These are phyloP conservation scores for Coptotermes formosanus DNA, from an alignment of 1,140 invertebrate genomes.

Conservation along the genomic window DNA sequence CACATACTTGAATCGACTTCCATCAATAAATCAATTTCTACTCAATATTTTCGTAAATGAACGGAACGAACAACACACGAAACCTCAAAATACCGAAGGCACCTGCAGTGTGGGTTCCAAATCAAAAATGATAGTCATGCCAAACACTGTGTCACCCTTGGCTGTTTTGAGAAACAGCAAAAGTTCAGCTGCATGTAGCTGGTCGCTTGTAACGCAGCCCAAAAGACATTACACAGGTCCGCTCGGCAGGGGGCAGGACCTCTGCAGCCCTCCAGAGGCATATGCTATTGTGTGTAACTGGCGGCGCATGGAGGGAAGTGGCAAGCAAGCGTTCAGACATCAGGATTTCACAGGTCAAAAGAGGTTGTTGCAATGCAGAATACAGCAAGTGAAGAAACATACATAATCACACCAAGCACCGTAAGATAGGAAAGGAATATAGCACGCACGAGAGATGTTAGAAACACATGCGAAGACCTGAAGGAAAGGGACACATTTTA, in stretches of 20 bases:
- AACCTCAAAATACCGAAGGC: too few species aligned
- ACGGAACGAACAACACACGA: too few species aligned
- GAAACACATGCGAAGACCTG: too few species aligned
- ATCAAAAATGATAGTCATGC: too few species aligned
- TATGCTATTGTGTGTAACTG: neutral
- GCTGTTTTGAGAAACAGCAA: neutral
- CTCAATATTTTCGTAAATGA: too few species aligned
- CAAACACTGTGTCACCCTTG: neutral
- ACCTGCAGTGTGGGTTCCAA: too few species aligned
- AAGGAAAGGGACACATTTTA: too few species aligned
- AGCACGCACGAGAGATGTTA: too few species aligned
- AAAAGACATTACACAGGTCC: slow-evolving; percentile 15
- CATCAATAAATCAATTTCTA: too few species aligned
- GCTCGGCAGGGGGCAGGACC: neutral
- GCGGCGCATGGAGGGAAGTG: neutral
- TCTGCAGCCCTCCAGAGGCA: neutral
- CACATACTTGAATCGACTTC: too few species aligned
- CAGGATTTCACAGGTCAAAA: neutral
- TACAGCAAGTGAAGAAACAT: neutral
- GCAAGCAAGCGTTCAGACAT: neutral
- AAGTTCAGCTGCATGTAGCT: neutral
- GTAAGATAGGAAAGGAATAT: too few species aligned
- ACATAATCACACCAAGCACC: too few species aligned
- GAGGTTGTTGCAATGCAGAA: neutral
- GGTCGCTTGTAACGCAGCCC: slow-evolving; percentile 9